Conservation (phyloP, 2,797 vertebrate species). For the Melanotaenia nigrans region DNA sequence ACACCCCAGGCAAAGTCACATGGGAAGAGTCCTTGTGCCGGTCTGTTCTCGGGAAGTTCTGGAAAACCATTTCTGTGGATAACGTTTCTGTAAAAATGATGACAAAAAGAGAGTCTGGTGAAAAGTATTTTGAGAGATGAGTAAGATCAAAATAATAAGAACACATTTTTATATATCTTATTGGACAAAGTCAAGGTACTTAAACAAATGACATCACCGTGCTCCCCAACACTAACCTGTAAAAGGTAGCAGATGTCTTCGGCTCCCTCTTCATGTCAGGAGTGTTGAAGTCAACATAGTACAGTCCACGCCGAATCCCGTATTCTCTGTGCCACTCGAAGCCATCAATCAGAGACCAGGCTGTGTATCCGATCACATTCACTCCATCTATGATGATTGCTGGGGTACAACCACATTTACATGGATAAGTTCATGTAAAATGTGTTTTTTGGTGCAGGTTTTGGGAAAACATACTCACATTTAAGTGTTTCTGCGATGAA, state of each 20-base stretch:
- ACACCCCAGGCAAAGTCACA: slow-evolving; percentile 95
- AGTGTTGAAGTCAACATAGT: slow-evolving; percentile 94
- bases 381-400: slow-evolving; percentile 90
- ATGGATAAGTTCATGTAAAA: not conserved
- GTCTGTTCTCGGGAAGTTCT: slow-evolving; percentile 88
- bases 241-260: slow-evolving; percentile 95
- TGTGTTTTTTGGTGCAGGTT: not conserved
- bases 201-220: not conserved
- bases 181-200: not conserved
- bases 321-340: slow-evolving; percentile 96
- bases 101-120: not conserved
- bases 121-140: not conserved
- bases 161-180: not conserved
- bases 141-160: not conserved
- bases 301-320: slow-evolving; percentile 91
- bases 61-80: slow-evolving; percentile 95
- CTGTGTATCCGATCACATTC: slow-evolving; percentile 93
- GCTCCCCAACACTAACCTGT: slow-evolving; percentile 65
- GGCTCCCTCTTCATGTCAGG: slow-evolving; percentile 89
- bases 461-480: slow-evolving; percentile 80
- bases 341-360: slow-evolving; percentile 95
- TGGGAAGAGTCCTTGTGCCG: slow-evolving; percentile 87
- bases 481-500: slow-evolving; percentile 94
- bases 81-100: slow-evolving; percentile 79
- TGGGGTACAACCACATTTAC: slow-evolving; percentile 56